Percentiles rank a stretch among this genome's conserved stretches.
Conservation (phyloP, 2,888 invertebrate genomes). For the Ischnus inquisitorius region DNA sequence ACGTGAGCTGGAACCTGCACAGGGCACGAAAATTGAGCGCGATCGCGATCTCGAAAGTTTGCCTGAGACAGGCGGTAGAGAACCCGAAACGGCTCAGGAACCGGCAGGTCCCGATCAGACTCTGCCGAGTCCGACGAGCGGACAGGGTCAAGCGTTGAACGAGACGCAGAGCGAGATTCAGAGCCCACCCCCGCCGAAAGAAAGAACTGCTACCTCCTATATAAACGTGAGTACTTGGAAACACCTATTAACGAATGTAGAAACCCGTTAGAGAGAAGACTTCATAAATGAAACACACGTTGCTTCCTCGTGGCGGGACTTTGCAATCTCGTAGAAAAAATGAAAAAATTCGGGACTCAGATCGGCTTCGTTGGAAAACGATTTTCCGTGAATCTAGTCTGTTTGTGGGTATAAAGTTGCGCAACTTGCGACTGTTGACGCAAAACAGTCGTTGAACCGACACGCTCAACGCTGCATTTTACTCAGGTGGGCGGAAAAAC, state of each 20-base stretch:
- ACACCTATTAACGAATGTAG: not conserved
- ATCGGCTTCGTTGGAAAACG: too few species aligned
- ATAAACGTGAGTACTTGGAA: conserved; percentile 86
- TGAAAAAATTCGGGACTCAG: too few species aligned
- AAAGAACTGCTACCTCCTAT: conserved; percentile 88
- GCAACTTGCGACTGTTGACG: too few species aligned
- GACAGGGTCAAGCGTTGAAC: conserved; percentile 84
- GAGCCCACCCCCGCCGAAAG: conserved; percentile 86
- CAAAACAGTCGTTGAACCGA: too few species aligned
- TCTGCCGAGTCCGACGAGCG: conserved; percentile 84
- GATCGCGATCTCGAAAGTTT: conserved; percentile 82
- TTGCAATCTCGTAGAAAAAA: too few species aligned
- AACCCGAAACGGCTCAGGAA: conserved; percentile 87
- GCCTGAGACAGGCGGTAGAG: conserved; percentile 85
- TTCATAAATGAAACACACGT: not conserved
- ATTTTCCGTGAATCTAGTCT: too few species aligned
- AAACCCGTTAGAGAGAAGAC: not conserved
- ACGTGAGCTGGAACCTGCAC: conserved; percentile 80
- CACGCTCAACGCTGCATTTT: too few species aligned
- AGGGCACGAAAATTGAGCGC: conserved; percentile 82
- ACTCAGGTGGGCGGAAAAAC: not conserved
- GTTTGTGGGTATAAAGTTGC: too few species aligned
- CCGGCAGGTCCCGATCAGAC: conserved; percentile 87
- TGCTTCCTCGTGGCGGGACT: too few species aligned
- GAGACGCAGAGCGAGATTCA: conserved; percentile 83